These are phyloP conservation scores for Toxostoma redivivum DNA, from an alignment of 2,113 vertebrate genomes.

Conservation along the genomic window DNA sequence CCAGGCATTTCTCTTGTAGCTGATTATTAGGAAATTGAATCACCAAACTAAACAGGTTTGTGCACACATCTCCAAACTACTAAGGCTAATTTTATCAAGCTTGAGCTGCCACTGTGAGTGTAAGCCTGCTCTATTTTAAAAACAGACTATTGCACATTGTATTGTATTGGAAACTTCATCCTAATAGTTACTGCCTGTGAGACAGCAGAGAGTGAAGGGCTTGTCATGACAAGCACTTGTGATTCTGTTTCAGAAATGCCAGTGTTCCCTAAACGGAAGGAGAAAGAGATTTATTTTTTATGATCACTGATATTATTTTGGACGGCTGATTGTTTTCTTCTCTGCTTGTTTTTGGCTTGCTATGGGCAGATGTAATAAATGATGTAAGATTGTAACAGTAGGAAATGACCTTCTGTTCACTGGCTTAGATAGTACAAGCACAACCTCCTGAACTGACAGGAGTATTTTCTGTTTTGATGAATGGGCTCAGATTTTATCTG, in stretches of 20 bases:
- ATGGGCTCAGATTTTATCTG: slow-evolving; percentile 24
- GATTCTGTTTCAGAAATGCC: background rate
- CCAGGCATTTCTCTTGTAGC: background rate
- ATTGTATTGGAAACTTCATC: background rate
- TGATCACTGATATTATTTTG: background rate
- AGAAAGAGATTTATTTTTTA: background rate
- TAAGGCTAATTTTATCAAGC: background rate
- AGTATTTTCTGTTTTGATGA: slow-evolving; percentile 29
- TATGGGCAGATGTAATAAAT: background rate
- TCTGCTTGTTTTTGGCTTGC: background rate
- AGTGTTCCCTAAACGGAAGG: background rate
- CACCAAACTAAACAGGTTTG: background rate
- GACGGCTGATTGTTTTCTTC: background rate
- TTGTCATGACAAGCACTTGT: background rate
- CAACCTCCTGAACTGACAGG: background rate
- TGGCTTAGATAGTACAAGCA: background rate
- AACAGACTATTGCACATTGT: background rate
- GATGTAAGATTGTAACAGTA: background rate
- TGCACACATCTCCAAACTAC: background rate
- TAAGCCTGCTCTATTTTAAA: background rate
- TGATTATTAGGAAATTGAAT: background rate
- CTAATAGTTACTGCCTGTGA: background rate
- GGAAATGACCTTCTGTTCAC: background rate
- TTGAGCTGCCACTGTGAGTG: background rate
- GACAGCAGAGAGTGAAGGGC: background rate